Conservation (phyloP, 2,888 invertebrate species). For the Stenodera caucasica region DNA sequence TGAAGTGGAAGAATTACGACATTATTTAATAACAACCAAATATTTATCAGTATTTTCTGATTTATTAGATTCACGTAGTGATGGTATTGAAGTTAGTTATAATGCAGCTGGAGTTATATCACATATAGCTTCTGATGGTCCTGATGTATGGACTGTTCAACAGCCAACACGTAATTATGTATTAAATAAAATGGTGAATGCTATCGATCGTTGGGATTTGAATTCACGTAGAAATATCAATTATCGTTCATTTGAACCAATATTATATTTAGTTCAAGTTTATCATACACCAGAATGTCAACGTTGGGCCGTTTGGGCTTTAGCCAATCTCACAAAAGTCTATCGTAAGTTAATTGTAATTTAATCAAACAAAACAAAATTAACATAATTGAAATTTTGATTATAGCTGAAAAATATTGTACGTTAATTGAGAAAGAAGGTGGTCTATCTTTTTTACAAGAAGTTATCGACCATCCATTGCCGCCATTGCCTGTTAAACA, state of each 20-base stretch:
- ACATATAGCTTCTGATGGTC: slow-evolving; percentile 93
- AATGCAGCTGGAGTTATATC: slow-evolving; percentile 95
- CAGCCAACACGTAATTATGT: slow-evolving; percentile 73
- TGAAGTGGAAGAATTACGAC: slow-evolving; percentile 82
- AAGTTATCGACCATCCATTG: slow-evolving; percentile 64
- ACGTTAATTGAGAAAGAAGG: slow-evolving; percentile 82
- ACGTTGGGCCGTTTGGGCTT: slow-evolving; percentile 97
- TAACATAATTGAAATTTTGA: neutral
- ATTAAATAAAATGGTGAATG: slow-evolving; percentile 72
- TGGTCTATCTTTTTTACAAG: slow-evolving; percentile 73
- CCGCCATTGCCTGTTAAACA: slow-evolving; percentile 70
- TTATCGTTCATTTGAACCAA: slow-evolving; percentile 94
- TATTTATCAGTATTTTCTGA: slow-evolving; percentile 86
- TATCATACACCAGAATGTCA: slow-evolving; percentile 90
- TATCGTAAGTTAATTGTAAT: slow-evolving; percentile 89
- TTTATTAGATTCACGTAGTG: slow-evolving; percentile 80
- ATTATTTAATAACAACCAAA: slow-evolving; percentile 79
- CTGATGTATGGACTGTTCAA: slow-evolving; percentile 75
- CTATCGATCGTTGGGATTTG: slow-evolving; percentile 88
- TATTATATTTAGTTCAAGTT: slow-evolving; percentile 78
- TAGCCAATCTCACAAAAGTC: slow-evolving; percentile 92
- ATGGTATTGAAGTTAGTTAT: slow-evolving; percentile 94
- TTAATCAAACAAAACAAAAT: no score
- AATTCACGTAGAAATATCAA: slow-evolving; percentile 90
- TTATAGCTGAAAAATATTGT: slow-evolving; percentile 90